phyloP scores from a whole-genome alignment of 1,140 invertebrate species.

The Spodoptera frugiperda region DNA sequence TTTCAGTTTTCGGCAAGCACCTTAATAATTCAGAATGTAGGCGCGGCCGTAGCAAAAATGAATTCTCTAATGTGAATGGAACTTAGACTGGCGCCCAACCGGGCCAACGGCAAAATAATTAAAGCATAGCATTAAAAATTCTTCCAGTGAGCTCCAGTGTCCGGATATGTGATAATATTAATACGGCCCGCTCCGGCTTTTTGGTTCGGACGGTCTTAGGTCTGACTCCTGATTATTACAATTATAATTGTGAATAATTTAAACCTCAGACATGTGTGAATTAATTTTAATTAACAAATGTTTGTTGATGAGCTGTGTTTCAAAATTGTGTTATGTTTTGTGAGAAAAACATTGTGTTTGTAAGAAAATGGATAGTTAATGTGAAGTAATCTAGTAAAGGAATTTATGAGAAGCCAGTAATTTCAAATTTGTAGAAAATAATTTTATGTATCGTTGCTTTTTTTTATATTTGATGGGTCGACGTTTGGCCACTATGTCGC shows the following conservation, averaged over 20 bases:
- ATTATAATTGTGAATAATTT: conserved; percentile 48
- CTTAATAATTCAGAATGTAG: conserved; percentile 79
- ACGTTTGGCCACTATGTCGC: too few relatives aligned
- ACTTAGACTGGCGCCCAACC: conserved; percentile 71
- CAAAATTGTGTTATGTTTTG: background rate
- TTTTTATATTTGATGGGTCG: too few relatives aligned
- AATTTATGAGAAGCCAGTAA: too few relatives aligned
- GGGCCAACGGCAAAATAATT: conserved; percentile 79
- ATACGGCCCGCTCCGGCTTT: conserved; percentile 59
- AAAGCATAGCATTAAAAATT: conserved; percentile 84
- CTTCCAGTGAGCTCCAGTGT: conserved; percentile 72
- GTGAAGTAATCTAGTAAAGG: too few relatives aligned
- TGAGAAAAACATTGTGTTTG: background rate
- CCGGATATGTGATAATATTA: conserved; percentile 85
- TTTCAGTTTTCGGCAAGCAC: conserved; percentile 80
- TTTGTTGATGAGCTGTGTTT: conserved; percentile 27
- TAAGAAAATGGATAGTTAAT: background rate
- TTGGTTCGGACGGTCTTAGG: conserved; percentile 48
- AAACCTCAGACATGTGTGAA: conserved; percentile 40
- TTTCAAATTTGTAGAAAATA: too few relatives aligned
- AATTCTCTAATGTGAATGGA: conserved; percentile 84
- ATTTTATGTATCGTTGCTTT: background rate
- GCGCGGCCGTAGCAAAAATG: conserved; percentile 80
- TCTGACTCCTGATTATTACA: conserved; percentile 46
- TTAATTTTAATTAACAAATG: conserved; percentile 44